These are phyloP conservation scores for Rafetus swinhoei DNA, from an alignment of 2,113 vertebrate genomes.

Conservation along the genomic window DNA sequence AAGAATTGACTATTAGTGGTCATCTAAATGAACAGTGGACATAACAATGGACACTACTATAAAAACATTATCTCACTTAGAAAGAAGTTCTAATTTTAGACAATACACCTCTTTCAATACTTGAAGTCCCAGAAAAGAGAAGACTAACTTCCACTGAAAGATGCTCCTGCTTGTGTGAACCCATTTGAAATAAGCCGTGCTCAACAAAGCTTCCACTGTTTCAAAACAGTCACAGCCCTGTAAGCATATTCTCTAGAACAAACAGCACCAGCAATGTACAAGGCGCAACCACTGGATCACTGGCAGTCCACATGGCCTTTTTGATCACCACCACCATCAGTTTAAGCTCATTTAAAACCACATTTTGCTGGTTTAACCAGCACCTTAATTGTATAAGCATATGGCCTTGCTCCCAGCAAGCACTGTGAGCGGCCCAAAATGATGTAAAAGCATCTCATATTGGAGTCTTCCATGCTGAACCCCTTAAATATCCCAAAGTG, in stretches of 20 bases:
- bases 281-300: neutral
- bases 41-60: neutral
- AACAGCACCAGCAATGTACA: neutral
- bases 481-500: slow-evolving; percentile 10
- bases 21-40: neutral
- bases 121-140: neutral
- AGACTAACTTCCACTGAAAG: neutral
- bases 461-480: neutral
- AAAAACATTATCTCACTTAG: neutral
- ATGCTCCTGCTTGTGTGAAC: neutral
- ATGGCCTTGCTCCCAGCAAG: neutral
- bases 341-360: neutral
- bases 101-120: neutral
- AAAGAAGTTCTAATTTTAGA: neutral
- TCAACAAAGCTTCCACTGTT: neutral
- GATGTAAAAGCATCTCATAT: neutral
- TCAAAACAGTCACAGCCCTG: neutral
- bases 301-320: neutral
- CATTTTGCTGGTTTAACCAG: neutral
- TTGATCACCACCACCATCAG: neutral
- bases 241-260: neutral
- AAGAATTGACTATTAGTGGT: accelerated
- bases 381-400: neutral
- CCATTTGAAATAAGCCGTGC: neutral
- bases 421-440: neutral